Evolutionary conservation across 2,888 invertebrate genomes (phyloP).

Genomic region (Drosophila setosimentum): DNA sequence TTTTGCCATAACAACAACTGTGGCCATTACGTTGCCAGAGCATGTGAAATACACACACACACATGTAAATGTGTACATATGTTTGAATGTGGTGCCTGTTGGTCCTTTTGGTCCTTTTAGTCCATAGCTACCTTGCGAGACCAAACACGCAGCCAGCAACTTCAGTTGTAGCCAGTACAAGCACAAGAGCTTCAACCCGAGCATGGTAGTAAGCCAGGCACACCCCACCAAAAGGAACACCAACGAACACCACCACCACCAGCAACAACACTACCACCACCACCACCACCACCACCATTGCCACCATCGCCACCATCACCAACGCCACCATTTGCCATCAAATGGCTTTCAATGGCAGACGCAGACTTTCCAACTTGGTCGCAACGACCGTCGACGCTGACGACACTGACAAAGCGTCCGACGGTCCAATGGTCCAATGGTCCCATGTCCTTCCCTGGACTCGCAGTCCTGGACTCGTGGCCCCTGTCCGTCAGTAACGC

Average conservation of each 20-base stretch:
- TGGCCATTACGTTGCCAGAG: conserved; percentile 75
- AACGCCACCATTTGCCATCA: conserved; percentile 57
- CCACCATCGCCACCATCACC: conserved; percentile 8
- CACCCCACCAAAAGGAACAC: conserved; percentile 25
- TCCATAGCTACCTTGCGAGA: conserved; percentile 67
- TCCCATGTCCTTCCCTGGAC: conserved; percentile 34
- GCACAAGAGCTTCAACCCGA: conserved; percentile 6
- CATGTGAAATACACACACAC: conserved; percentile 57
- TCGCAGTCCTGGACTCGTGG: conserved; percentile 17
- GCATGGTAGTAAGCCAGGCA: conserved; percentile 9
- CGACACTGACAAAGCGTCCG: conserved; percentile 26
- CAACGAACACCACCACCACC: conserved; percentile 15
- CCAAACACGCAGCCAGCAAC: conserved; percentile 42
- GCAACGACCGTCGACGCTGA: conserved; percentile 19
- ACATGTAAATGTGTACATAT: background rate
- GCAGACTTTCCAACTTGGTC: conserved; percentile 44
- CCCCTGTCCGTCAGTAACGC: conserved; percentile 28
- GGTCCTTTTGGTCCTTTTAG: conserved; percentile 58
- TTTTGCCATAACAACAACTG: conserved; percentile 82
- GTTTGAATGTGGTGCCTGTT: conserved; percentile 32
- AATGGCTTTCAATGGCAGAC: conserved; percentile 79
- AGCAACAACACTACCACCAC: background rate
- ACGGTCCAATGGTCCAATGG: conserved; percentile 25
- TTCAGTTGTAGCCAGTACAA: conserved; percentile 20
- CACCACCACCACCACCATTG: conserved; percentile 12